These are phyloP conservation scores for Nothobranchius furzeri DNA, from an alignment of 2,113 vertebrate genomes.

Conservation along the genomic window DNA sequence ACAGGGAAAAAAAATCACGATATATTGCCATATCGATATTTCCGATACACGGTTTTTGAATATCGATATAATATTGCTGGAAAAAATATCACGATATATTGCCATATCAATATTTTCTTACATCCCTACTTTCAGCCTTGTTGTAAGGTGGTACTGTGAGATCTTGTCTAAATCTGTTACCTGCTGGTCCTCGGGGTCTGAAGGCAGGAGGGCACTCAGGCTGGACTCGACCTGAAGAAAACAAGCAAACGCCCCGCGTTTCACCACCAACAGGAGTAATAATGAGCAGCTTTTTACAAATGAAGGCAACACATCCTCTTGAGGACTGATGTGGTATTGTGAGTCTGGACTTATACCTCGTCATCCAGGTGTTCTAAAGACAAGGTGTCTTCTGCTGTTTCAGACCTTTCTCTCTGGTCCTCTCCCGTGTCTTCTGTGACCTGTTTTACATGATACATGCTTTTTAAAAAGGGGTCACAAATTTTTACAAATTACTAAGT, in stretches of 20 bases:
- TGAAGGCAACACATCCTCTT: too few relatives aligned
- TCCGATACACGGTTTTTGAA: too few relatives aligned
- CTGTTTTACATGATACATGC: background rate
- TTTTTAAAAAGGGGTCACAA: background rate
- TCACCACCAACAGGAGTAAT: too few relatives aligned
- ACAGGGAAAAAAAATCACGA: too few relatives aligned
- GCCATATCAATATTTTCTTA: too few relatives aligned
- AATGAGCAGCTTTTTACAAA: too few relatives aligned
- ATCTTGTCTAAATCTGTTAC: background rate
- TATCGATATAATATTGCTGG: too few relatives aligned
- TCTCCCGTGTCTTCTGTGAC: background rate
- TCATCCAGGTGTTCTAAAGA: conserved; percentile 69
- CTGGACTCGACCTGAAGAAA: conserved; percentile 59
- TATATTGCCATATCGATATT: too few relatives aligned
- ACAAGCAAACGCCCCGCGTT: background rate
- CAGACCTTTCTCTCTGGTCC: background rate
- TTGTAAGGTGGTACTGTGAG: too few relatives aligned
- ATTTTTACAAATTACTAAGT: background rate
- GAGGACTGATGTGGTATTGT: too few relatives aligned
- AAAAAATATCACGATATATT: too few relatives aligned
- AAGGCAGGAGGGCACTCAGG: conserved; percentile 66
- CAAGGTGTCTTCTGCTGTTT: background rate
- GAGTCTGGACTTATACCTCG: conserved; percentile 61
- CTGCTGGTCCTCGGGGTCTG: conserved; percentile 29
- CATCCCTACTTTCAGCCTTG: too few relatives aligned